A percentile compares a stretch with the other conserved stretches of the same genome.
phyloP scores from a whole-genome alignment of 2,797 vertebrate species.

The Siniperca undulata region DNA sequence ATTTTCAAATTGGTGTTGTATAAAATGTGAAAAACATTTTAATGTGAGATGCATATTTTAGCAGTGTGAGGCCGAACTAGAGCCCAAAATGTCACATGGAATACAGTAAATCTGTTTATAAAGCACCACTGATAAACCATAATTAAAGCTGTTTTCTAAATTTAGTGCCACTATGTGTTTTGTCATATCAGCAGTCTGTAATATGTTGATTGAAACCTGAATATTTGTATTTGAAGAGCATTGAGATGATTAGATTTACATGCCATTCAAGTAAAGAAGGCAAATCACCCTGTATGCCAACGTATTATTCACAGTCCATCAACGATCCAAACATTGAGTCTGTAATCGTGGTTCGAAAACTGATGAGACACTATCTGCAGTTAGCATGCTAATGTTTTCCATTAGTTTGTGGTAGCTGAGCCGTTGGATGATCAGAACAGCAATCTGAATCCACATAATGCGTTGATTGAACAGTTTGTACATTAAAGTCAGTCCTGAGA shows the following conservation, averaged over 20 bases:
- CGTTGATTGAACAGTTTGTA: conserved; percentile 81
- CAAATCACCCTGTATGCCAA: conserved; percentile 56
- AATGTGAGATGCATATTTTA: conserved; percentile 6
- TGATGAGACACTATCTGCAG: conserved; percentile 73
- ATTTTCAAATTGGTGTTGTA: background rate
- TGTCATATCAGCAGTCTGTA: conserved; percentile 34
- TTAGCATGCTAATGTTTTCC: conserved; percentile 79
- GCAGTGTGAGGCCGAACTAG: background rate
- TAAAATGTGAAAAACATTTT: conserved; percentile 1
- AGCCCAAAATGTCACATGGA: conserved; percentile 3
- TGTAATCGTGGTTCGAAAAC: conserved; percentile 69
- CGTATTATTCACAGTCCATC: conserved; percentile 75
- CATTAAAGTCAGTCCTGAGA: conserved; percentile 77
- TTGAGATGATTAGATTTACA: conserved; percentile 58
- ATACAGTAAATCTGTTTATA: conserved; percentile 17
- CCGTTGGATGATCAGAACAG: conserved; percentile 77
- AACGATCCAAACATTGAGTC: conserved; percentile 61
- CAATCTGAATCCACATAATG: conserved; percentile 77
- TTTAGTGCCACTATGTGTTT: conserved; percentile 26
- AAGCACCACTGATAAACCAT: conserved; percentile 6
- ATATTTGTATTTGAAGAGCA: conserved; percentile 63
- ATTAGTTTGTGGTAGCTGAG: conserved; percentile 77
- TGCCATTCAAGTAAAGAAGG: conserved; percentile 60
- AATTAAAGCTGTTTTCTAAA: conserved; percentile 43
- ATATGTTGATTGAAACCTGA: conserved; percentile 39